Evolutionary conservation across 2,888 invertebrate species (phyloP).

Genomic region (Halictus quadricinctus): DNA sequence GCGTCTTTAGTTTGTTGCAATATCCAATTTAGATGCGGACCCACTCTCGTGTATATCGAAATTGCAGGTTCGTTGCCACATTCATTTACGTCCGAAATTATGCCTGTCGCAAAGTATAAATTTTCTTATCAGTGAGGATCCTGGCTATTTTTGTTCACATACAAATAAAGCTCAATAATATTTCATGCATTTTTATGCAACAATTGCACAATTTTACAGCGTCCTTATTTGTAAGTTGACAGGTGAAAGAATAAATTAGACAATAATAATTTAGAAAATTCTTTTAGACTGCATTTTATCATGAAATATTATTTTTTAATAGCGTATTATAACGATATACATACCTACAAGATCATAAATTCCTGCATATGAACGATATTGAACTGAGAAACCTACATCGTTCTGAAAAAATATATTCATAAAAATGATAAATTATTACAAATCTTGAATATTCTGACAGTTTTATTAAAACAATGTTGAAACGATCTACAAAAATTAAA

Average conservation of each 20-base stretch:
- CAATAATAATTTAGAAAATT: neutral
- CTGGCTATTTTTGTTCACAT: neutral
- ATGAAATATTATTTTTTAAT: neutral
- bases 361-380: conserved; percentile 83
- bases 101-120: conserved; percentile 76
- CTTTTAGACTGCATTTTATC: neutral
- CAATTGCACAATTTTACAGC: too few species aligned
- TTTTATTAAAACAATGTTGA: too few species aligned
- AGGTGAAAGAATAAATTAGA: neutral
- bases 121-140: neutral
- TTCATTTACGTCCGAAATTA: conserved; percentile 83
- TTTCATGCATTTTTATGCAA: neutral
- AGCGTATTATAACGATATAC: conserved; percentile 26
- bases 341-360: conserved; percentile 84
- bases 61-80: conserved; percentile 82
- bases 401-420: conserved; percentile 78
- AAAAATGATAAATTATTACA: too few species aligned
- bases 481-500: too few species aligned
- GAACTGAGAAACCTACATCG: conserved; percentile 84
- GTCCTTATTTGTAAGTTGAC: too few species aligned
- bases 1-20: conserved; percentile 84
- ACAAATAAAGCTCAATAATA: neutral
- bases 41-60: conserved; percentile 84
- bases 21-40: conserved; percentile 85
- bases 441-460: too few species aligned